A percentile compares a stretch with the other conserved stretches of the same genome.
Conservation (phyloP, 2,888 invertebrate species). For the Erynnis tages region DNA sequence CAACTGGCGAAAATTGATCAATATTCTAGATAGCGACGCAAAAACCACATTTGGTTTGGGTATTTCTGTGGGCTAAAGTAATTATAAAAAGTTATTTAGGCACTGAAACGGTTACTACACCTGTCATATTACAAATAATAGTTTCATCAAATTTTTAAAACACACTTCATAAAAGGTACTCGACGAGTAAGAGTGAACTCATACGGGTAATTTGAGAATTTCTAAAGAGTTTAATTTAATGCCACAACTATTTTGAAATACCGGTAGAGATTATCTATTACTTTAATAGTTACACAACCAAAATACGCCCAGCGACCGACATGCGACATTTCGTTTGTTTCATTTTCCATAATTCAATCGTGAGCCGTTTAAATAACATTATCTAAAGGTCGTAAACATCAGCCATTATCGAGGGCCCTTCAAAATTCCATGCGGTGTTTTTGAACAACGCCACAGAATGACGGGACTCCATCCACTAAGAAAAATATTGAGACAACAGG, state of each 20-base stretch:
- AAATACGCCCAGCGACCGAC: slow-evolving; percentile 48
- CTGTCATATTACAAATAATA: no score
- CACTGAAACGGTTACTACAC: no score
- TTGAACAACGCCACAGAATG: slow-evolving; percentile 71
- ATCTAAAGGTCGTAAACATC: slow-evolving; percentile 78
- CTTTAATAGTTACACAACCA: slow-evolving; percentile 36
- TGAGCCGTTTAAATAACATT: slow-evolving; percentile 68
- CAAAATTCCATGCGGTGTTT: slow-evolving; percentile 75
- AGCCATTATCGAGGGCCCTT: slow-evolving; percentile 75
- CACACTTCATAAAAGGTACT: no score
- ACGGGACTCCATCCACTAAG: slow-evolving; percentile 74
- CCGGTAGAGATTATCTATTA: background rate
- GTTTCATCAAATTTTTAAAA: no score
- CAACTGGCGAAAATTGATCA: slow-evolving; percentile 17
- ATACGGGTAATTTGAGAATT: no score
- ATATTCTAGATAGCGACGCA: slow-evolving; percentile 9
- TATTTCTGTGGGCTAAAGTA: background rate
- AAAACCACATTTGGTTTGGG: background rate
- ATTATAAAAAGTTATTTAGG: no score
- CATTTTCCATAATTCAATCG: slow-evolving; percentile 65
- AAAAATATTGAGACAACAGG: slow-evolving; percentile 81
- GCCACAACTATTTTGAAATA: background rate
- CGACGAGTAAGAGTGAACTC: no score
- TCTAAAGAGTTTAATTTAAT: no score
- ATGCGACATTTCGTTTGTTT: slow-evolving; percentile 57